Percentiles rank a stretch among this genome's conserved stretches.
phyloP scores from a whole-genome alignment of 2,113 vertebrate species.

The Emberiza fucata region DNA sequence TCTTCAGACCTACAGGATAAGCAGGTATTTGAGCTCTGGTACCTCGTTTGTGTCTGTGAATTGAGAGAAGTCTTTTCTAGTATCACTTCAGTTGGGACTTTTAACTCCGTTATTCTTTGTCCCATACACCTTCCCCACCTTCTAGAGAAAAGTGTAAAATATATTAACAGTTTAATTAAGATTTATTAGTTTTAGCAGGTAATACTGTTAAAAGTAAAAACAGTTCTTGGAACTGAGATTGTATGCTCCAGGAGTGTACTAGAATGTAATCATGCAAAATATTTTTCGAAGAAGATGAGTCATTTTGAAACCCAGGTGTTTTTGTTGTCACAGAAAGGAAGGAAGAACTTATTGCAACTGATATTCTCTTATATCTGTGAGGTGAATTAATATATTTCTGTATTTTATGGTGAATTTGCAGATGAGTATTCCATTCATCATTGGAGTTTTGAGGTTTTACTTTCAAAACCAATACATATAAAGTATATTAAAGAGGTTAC shows the following conservation, averaged over 20 bases:
- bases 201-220: background rate
- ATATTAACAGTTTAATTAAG: background rate
- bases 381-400: background rate
- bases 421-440: fast-evolving
- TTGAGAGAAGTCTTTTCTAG: background rate
- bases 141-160: background rate
- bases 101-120: background rate
- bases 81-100: background rate
- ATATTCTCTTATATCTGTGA: background rate
- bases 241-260: background rate
- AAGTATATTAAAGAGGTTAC: background rate
- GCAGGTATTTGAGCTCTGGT: constrained; percentile 79
- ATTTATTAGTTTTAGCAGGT: background rate
- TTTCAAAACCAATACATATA: background rate
- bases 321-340: background rate
- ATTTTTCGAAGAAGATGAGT: background rate
- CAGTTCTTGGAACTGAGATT: background rate
- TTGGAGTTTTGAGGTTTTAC: background rate
- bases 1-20: constrained; percentile 98
- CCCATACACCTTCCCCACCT: fast-evolving
- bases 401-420: background rate
- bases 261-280: background rate
- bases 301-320: background rate
- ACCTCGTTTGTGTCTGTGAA: background rate
- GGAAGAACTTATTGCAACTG: background rate